Conservation (phyloP, 2,113 vertebrate species). For the Amphilophus citrinellus region DNA sequence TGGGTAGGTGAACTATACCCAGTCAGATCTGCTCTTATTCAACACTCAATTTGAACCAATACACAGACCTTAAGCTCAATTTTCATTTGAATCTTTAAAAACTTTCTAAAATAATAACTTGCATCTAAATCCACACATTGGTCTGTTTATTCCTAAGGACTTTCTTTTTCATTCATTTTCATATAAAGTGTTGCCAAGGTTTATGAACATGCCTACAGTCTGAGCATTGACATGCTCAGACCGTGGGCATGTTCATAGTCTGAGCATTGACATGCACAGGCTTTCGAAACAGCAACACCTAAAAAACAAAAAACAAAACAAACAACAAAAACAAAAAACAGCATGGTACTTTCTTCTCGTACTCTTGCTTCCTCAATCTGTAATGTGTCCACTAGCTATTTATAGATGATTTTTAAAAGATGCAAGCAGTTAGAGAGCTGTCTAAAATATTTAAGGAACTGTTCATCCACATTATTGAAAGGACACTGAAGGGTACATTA, state of each 20-base stretch:
- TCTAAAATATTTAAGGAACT: neutral
- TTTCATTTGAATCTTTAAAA: neutral
- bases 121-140: neutral
- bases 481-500: neutral
- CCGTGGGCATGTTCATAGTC: neutral
- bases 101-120: neutral
- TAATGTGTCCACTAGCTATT: neutral
- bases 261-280: neutral
- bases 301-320: no score
- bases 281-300: neutral
- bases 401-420: neutral
- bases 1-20: neutral
- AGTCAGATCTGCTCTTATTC: neutral
- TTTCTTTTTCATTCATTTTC: neutral
- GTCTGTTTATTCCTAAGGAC: neutral
- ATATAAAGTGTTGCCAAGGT: neutral
- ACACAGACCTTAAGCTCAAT: neutral
- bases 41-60: neutral
- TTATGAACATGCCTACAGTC: slow-evolving; percentile 5
- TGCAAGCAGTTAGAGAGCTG: no score
- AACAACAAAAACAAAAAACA: no score
- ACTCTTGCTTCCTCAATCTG: neutral
- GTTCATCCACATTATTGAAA: neutral
- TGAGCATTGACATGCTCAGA: neutral
- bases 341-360: neutral